A percentile compares a stretch with the other conserved stretches of the same genome.
Evolutionary conservation across 2,888 invertebrate species (phyloP).

Genomic region (Andrena bicolor): DNA sequence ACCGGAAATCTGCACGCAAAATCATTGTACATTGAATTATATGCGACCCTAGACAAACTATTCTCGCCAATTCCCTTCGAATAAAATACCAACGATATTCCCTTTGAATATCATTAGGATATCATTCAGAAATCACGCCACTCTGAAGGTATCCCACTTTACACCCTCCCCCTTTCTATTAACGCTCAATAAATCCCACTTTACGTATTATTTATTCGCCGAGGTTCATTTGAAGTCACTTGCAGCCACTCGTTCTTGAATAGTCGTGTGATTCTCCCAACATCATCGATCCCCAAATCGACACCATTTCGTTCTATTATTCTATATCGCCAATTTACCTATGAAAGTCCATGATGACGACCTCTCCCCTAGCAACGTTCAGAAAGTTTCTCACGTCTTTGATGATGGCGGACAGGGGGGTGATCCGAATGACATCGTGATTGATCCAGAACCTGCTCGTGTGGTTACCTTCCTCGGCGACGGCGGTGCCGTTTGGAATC

Average conservation of each 20-base stretch:
- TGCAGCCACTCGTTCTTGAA: background rate
- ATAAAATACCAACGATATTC: background rate
- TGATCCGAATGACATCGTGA: slow-evolving; percentile 90
- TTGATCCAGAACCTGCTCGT: slow-evolving; percentile 89
- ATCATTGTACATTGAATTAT: background rate
- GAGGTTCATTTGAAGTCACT: background rate
- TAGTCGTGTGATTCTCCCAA: background rate
- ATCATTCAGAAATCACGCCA: background rate
- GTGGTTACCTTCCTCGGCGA: slow-evolving; percentile 63
- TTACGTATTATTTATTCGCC: slow-evolving; percentile 5
- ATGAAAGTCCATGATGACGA: slow-evolving; percentile 93
- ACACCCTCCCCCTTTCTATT: background rate
- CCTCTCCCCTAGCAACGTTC: slow-evolving; percentile 89
- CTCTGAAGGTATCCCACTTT: background rate
- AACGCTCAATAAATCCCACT: background rate
- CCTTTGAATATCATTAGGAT: background rate
- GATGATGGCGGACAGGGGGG: slow-evolving; percentile 89
- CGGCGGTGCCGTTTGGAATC: slow-evolving; percentile 71
- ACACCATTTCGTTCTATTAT: background rate
- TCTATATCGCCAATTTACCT: slow-evolving; percentile 75
- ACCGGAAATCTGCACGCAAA: slow-evolving; percentile 88
- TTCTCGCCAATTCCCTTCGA: background rate
- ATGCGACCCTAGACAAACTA: background rate
- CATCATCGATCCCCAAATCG: slow-evolving; percentile 29
- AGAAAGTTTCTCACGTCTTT: slow-evolving; percentile 90